phyloP scores from a whole-genome alignment of 1,140 invertebrate genomes.

The Saccostrea glomerata region DNA sequence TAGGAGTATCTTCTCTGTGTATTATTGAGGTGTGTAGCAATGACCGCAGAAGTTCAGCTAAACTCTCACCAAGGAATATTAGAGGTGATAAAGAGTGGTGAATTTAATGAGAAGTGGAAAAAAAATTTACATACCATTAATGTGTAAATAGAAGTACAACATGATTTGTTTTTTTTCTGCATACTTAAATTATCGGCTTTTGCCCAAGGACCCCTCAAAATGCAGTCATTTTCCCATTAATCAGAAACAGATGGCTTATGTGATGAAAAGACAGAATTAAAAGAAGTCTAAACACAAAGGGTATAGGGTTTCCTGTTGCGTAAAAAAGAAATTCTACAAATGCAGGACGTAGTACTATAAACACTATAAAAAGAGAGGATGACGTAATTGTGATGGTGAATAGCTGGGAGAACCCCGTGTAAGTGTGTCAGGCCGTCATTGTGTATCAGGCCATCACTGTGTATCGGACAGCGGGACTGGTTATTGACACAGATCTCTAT shows the following conservation, averaged over 20 bases:
- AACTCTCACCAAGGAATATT: not conserved
- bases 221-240: not conserved
- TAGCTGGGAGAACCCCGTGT: not conserved
- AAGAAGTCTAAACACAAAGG: constrained; percentile 10
- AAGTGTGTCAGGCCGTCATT: constrained; percentile 1
- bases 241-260: not conserved
- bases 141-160: not conserved
- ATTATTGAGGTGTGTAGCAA: not conserved
- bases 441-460: not conserved
- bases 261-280: constrained; percentile 3
- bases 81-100: not conserved
- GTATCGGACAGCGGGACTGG: not conserved
- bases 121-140: not conserved
- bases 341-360: constrained; percentile 6
- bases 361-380: not conserved
- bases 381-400: not conserved
- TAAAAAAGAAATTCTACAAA: not conserved
- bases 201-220: not conserved
- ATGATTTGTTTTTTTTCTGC: not conserved
- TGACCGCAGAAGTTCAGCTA: not conserved
- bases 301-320: not conserved
- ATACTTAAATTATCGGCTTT: not conserved
- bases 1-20: not conserved
- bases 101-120: not conserved
- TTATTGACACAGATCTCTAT: not conserved